phyloP scores from a whole-genome alignment of 2,113 vertebrate genomes.

The Perccottus glenii region DNA sequence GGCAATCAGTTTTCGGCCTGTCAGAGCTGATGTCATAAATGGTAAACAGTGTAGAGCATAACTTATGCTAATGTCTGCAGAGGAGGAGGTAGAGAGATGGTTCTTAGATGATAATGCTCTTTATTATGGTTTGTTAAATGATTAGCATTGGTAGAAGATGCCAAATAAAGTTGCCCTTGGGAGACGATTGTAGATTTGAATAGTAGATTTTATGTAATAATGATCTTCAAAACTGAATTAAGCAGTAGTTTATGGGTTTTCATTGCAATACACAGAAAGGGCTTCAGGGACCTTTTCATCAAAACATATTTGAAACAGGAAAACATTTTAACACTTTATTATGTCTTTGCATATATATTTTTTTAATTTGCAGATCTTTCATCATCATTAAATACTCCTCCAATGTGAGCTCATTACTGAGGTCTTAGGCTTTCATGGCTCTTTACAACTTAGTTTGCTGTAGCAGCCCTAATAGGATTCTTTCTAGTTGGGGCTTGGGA shows the following conservation, averaged over 20 bases:
- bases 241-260: conserved; percentile 17
- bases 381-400: conserved; percentile 39
- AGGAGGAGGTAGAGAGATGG: conserved; percentile 35
- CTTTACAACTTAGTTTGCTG: conserved; percentile 39
- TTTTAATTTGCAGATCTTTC: conserved; percentile 34
- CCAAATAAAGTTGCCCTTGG: conserved; percentile 47
- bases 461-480: conserved; percentile 39
- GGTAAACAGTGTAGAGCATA: conserved; percentile 57
- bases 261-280: conserved; percentile 19
- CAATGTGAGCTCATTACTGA: conserved; percentile 41
- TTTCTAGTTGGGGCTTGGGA: conserved; percentile 8
- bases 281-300: conserved; percentile 17
- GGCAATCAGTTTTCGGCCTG: conserved; percentile 67
- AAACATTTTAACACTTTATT: conserved; percentile 27
- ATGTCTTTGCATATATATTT: conserved; percentile 12
- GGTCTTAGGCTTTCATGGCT: conserved; percentile 30
- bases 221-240: conserved; percentile 19
- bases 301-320: conserved; percentile 14
- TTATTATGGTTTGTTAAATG: conserved; percentile 49
- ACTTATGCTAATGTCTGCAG: conserved; percentile 55
- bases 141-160: conserved; percentile 30
- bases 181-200: conserved; percentile 16
- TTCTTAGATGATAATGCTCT: conserved; percentile 58
- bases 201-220: conserved; percentile 20
- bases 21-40: conserved; percentile 57